A percentile compares a stretch with the other conserved stretches of the same genome.
Conservation (phyloP, 2,797 vertebrate genomes). For the Chromobotia macracanthus region DNA sequence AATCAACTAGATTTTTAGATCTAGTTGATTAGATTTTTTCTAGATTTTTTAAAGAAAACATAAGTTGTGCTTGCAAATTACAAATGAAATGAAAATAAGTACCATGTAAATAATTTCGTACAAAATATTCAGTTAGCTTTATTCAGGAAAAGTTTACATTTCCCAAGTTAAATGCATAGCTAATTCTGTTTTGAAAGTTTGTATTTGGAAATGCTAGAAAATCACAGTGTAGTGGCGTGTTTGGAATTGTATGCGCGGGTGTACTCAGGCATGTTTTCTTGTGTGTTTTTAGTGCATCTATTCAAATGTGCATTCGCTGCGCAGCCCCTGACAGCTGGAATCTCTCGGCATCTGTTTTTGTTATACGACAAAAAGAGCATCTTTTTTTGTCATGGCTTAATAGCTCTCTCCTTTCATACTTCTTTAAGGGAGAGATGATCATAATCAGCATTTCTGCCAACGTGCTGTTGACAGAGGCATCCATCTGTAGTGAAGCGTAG, state of each 20-base stretch:
- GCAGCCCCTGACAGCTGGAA: slow-evolving; percentile 32
- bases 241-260: background rate
- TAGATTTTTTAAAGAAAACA: too few relatives aligned
- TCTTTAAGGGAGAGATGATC: slow-evolving; percentile 53
- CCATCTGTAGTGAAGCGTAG: slow-evolving; percentile 48
- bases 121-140: too few relatives aligned
- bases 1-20: too few relatives aligned
- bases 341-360: slow-evolving; percentile 51
- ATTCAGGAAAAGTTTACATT: background rate
- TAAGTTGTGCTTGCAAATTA: too few relatives aligned
- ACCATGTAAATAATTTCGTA: too few relatives aligned
- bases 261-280: background rate
- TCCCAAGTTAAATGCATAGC: background rate
- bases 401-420: slow-evolving; percentile 42
- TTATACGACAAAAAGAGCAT: slow-evolving; percentile 49
- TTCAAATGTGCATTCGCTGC: background rate
- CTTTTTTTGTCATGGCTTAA: slow-evolving; percentile 52
- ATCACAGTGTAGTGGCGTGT: background rate
- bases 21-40: too few relatives aligned
- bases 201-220: slow-evolving; percentile 5
- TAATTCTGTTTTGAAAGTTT: background rate
- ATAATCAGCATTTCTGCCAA: slow-evolving; percentile 58
- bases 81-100: too few relatives aligned
- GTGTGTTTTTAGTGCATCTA: background rate
- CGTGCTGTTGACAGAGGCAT: slow-evolving; percentile 54